Percentiles rank a stretch among this genome's conserved stretches.
These are phyloP conservation scores for Myotis daubentonii DNA, from an alignment of 2,797 vertebrate genomes.

Conservation along the genomic window DNA sequence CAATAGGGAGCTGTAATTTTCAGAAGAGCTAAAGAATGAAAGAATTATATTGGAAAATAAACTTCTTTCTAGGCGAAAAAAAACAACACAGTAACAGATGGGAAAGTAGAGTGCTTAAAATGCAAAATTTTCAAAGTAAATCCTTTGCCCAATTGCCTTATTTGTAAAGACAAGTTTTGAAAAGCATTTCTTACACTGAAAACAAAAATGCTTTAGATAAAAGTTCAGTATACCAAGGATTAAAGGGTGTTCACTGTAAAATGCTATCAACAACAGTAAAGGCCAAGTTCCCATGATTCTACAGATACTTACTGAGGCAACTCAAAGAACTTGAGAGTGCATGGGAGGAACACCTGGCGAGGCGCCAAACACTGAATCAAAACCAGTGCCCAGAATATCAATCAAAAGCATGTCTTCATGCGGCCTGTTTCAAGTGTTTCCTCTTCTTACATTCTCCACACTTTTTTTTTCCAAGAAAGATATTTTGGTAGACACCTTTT, in stretches of 20 bases:
- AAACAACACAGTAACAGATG: not conserved
- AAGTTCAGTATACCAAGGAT: not conserved
- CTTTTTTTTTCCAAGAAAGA: not conserved
- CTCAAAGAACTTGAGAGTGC: not conserved
- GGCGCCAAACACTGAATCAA: conserved; percentile 1
- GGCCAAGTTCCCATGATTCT: conserved; percentile 39
- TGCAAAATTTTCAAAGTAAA: not conserved
- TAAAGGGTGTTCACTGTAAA: conserved; percentile 34
- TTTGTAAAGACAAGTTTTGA: not conserved
- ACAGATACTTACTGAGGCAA: not conserved
- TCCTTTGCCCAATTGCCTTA: not conserved
- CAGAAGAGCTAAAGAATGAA: not conserved
- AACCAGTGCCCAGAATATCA: conserved; percentile 25
- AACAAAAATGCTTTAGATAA: conserved; percentile 17
- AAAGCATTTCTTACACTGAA: conserved; percentile 17
- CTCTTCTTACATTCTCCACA: conserved; percentile 26
- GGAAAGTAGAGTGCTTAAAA: not conserved
- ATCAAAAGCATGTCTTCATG: not conserved
- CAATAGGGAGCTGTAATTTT: not conserved
- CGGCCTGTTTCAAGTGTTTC: not conserved
- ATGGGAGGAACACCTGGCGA: not conserved
- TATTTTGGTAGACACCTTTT: not conserved
- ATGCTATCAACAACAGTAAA: not conserved
- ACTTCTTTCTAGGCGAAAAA: conserved; percentile 6
- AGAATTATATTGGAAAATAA: not conserved